Conservation (phyloP, 2,113 vertebrate species). For the Lasiurus cinereus region DNA sequence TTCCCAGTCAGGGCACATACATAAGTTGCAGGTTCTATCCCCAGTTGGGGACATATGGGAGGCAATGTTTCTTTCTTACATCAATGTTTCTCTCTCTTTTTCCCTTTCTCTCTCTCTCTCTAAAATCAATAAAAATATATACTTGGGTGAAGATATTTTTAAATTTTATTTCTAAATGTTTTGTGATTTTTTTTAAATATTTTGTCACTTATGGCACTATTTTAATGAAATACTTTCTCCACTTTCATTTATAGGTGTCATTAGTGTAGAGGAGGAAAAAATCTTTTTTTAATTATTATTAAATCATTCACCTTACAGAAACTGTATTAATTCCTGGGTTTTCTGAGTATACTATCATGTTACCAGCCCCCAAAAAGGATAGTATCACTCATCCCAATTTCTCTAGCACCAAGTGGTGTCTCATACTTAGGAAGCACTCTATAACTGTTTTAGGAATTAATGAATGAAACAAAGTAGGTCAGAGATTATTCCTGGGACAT, state of each 20-base stretch:
- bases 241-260: conserved; percentile 29
- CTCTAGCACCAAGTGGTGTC: background rate
- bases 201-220: background rate
- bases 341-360: background rate
- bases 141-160: background rate
- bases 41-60: background rate
- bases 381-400: background rate
- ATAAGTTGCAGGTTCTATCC: background rate
- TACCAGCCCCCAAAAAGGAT: background rate
- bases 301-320: conserved; percentile 8
- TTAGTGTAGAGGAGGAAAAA: background rate
- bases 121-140: background rate
- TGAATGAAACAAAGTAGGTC: conserved; percentile 17
- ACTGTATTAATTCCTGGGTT: conserved; percentile 34
- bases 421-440: background rate
- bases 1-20: background rate
- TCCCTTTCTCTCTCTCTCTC: background rate
- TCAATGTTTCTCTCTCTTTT: background rate
- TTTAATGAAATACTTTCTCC: background rate
- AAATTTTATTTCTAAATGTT: background rate
- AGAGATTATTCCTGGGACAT: background rate
- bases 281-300: background rate
- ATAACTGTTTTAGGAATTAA: conserved; percentile 29
- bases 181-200: background rate
- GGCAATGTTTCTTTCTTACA: background rate